Evolutionary conservation across 2,888 invertebrate genomes (phyloP).

Genomic region (Apodemia zela): DNA sequence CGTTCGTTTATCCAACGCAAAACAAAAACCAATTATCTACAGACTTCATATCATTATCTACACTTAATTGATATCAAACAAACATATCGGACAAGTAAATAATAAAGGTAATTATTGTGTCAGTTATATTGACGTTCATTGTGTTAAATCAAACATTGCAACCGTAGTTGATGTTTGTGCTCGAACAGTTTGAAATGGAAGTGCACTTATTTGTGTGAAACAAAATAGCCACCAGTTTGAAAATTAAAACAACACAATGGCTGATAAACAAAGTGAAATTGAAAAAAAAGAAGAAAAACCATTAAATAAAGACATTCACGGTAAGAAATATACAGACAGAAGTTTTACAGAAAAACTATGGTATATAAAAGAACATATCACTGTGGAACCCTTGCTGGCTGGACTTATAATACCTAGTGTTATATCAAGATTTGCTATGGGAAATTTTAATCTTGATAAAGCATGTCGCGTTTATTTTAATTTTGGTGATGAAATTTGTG

Average conservation of each 20-base stretch:
- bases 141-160: conserved; percentile 54
- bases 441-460: conserved; percentile 68
- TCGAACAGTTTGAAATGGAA: conserved; percentile 45
- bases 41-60: conserved; percentile 54
- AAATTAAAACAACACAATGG: conserved; percentile 43
- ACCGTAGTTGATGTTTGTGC: conserved; percentile 42
- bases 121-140: conserved; percentile 45
- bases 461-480: conserved; percentile 64
- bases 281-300: conserved; percentile 60
- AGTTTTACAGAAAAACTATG: conserved; percentile 53
- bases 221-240: conserved; percentile 27
- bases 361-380: conserved; percentile 77
- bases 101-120: conserved; percentile 50
- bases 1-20: conserved; percentile 36
- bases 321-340: conserved; percentile 48
- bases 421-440: conserved; percentile 85
- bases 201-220: conserved; percentile 27
- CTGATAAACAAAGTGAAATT: conserved; percentile 45
- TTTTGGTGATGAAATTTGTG: conserved; percentile 59
- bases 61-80: conserved; percentile 68
- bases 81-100: conserved; percentile 64
- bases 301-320: conserved; percentile 45
- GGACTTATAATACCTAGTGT: conserved; percentile 85
- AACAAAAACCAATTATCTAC: conserved; percentile 37
- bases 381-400: conserved; percentile 86